Evolutionary conservation across 2,888 invertebrate species (phyloP), one percentile per base, ranked within the genome.

Genomic region (Mimachlamys varia): DNA sequence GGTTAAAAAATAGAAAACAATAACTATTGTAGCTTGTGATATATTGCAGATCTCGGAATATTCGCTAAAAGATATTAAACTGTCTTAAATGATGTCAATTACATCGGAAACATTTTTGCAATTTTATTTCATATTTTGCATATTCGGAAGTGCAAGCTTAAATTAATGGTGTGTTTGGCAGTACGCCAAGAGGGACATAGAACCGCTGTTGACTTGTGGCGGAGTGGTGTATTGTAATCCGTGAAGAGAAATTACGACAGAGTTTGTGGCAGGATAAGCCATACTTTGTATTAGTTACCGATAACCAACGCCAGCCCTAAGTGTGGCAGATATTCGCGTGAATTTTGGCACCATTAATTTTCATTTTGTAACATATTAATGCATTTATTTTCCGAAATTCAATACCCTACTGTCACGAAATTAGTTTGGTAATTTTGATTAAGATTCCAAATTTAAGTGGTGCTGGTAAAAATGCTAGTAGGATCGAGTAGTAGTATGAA

Each of bases 91-190:
- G 22, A 76, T 76, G 76, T 3, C 76, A 33, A 76, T 76, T 76
- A 76, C 27, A 33, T 10, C 12, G 76, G 76, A 76, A 27, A 27
- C 17, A 1, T 76, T 33, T 76, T 76, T 76, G 76, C 27, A 76
- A 76, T 76, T 76, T 33, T 76, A 76, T 76, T 22, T 76, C 27
- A 76, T 76, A 27, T 76, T 76, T 12, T 27, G 27, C 27, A 76
- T 13, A 76, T 27, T 76, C 33, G 76, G 76, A 33, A 76, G 76
- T 76, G 76, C 76, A 76, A 76, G 76, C 76, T 76, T 12, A 76
- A 76, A 76, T 76, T 76, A 76, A 76, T 76, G 76, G 76, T 22
- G 76, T 76, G 13, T 27, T 12, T 76, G 76, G 76, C 76, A 76
- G 7, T 2, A 2, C 17, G 76, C 76, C 76, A 33, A 76, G 22